A percentile compares a stretch with the other conserved stretches of the same genome.
These are phyloP conservation scores for Notothenia rossii DNA, from an alignment of 2,113 vertebrate species.

Conservation along the genomic window DNA sequence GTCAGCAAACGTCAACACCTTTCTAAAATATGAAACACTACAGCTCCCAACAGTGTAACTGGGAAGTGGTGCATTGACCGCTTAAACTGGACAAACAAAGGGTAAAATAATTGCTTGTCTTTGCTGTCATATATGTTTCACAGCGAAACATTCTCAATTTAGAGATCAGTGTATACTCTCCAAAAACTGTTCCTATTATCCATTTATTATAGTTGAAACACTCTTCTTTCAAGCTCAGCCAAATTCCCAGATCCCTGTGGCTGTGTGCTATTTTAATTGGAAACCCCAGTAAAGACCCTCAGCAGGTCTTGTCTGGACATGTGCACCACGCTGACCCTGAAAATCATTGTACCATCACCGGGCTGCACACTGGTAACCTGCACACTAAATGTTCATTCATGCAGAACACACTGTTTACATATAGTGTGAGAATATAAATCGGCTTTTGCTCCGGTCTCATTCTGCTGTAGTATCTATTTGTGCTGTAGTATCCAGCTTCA, in stretches of 20 bases:
- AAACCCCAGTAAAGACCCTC: constrained; percentile 56
- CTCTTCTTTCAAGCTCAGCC: constrained; percentile 29
- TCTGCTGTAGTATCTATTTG: constrained; percentile 33
- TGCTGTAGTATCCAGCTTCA: constrained; percentile 28
- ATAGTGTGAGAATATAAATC: constrained; percentile 62
- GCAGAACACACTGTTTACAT: constrained; percentile 72
- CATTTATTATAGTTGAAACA: constrained; percentile 29
- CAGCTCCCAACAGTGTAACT: background rate
- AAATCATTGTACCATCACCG: constrained; percentile 65
- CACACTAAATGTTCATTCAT: constrained; percentile 39
- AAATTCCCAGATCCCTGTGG: constrained; percentile 14
- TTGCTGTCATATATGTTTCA: background rate
- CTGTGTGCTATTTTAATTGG: constrained; percentile 55
- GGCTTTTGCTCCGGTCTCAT: constrained; percentile 39
- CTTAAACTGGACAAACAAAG: constrained; percentile 23
- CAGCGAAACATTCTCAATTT: constrained; percentile 1
- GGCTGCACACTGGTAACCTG: constrained; percentile 46
- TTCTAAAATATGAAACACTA: background rate
- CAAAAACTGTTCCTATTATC: constrained; percentile 32
- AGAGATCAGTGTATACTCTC: constrained; percentile 32
- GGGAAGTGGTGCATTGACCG: background rate
- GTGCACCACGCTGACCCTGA: constrained; percentile 63
- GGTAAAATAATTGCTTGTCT: constrained; percentile 19
- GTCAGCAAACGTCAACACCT: background rate
- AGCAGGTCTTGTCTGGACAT: constrained; percentile 50